Evolutionary conservation across 1,140 invertebrate genomes (phyloP), one percentile per base, ranked within the genome.

Genomic region (Ceratosolen solmsi): DNA sequence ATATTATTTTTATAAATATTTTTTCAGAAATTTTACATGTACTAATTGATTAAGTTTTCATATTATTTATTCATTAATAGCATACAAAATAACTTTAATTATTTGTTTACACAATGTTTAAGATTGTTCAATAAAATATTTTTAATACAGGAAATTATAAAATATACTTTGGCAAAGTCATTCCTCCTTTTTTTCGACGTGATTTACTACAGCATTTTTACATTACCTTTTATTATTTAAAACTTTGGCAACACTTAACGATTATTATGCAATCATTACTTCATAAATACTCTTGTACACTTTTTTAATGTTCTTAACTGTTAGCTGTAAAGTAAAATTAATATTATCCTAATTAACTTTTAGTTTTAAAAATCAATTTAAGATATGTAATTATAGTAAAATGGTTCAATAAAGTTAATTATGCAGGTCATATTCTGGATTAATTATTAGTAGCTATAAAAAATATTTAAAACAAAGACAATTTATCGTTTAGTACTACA

Each of bases 391-490:
- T 36, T 63, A 17, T 63, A 33, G 3, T 8, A 63, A 7, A 63
- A 63, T 63, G 27, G 60, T 36, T 17, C 60, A 63, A 63, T 36
- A 63, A 63, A 63, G 60, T 63, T 63, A 15, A 63, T 63, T 63
- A 33, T 33, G 30, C 60, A 63, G 33, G 30, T 1, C 11, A 11
- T 60, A 11, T 30, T 17, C 5, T 33, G 13, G 2, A 63, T 27
- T 33, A 63, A 63, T n/a, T 33, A 36, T 20, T 17, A 63, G 60
- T 33, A 33, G 17, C 30, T 33, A 15, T 17, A 36, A 63, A 63
- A 33, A n/a, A n/a, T 25, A 63, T 13, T n/a, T 63, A 63, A 63
- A 63, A 63, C 60, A 33, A 27, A n/a, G 60, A 20, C 30, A 33
- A 30, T 63, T 63, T 13, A 33, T 30, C 30, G 15, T 63, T 63